These are phyloP conservation scores for Zaprionus taronus DNA, from an alignment of 1,140 invertebrate genomes.

Conservation along the genomic window DNA sequence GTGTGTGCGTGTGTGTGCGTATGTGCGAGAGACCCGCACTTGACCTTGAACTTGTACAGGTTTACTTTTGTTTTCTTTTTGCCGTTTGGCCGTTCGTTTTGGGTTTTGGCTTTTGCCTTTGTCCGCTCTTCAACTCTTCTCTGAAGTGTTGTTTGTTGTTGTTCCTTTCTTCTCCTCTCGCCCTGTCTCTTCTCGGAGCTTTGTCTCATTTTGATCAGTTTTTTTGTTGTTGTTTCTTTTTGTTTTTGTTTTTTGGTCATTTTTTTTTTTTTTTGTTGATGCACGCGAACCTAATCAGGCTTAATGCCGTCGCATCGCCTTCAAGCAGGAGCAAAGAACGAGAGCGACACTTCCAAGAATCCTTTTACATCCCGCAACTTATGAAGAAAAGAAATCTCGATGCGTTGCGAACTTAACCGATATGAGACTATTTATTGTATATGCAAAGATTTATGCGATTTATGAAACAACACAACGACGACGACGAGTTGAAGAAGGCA, in stretches of 20 bases:
- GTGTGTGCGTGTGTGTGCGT: slow-evolving; percentile 13
- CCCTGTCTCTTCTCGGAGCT: neutral
- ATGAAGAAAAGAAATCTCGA: slow-evolving; percentile 42
- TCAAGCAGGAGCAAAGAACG: neutral
- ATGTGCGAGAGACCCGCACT: slow-evolving; percentile 64
- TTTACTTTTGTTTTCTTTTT: slow-evolving; percentile 82
- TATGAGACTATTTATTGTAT: neutral
- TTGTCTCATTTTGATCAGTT: slow-evolving; percentile 21
- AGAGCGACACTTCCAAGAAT: slow-evolving; percentile 32
- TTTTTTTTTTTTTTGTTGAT: slow-evolving; percentile 8
- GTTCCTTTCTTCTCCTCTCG: slow-evolving; percentile 30
- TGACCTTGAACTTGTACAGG: slow-evolving; percentile 82
- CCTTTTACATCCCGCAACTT: slow-evolving; percentile 30
- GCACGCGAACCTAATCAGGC: slow-evolving; percentile 66
- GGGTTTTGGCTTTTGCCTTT: slow-evolving; percentile 26
- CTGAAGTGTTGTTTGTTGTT: slow-evolving; percentile 18
- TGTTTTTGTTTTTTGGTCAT: slow-evolving; percentile 38
- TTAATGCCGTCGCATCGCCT: slow-evolving; percentile 62
- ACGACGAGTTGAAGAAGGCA: neutral
- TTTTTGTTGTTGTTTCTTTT: slow-evolving; percentile 47
- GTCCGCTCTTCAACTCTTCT: slow-evolving; percentile 40
- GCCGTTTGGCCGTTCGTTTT: slow-evolving; percentile 43
- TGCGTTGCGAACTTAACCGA: slow-evolving; percentile 27
- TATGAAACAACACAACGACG: slow-evolving; percentile 26
- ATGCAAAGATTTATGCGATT: slow-evolving; percentile 44